Evolutionary conservation across 1,140 invertebrate genomes (phyloP), one percentile per base, ranked within the genome.

Genomic region (roundworm (Caenorhabditis elegans)): DNA sequence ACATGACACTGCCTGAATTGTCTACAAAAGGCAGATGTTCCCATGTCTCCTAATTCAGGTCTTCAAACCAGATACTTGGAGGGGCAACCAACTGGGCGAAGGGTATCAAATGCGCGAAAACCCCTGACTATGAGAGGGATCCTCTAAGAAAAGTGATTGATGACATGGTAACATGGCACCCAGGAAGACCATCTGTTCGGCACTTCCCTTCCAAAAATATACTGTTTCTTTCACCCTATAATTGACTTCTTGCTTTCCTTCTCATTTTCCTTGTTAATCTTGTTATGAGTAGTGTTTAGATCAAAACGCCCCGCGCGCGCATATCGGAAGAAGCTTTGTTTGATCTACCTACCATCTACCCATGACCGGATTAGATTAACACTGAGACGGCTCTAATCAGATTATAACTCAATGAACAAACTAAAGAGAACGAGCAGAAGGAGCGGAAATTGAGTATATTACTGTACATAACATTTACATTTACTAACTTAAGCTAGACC

Each of bases 21-120:
- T 70, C 34, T 39, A 70, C 60, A 70, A 70, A 70, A 70, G 60
- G 60, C 60, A 70, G 60, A 70, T 70, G 60, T 70, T 70, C 34
- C 55, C 3, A 8, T 28, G 5, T 28, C 31, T 31, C 39, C 39
- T 70, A 70, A 70, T 70, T 70, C 43, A 70, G 60, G 13, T 26
- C 34, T 70, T 70, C 60, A 19, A 70, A 19, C 60, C 34, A 17
- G n/a, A 36, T 36, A 39, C 31, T 39, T 70, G n/a, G 60, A 2
- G 24, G 6, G 11, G 60, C 6, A 39, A 24, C 39, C n/a, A n/a
- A n/a, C n/a, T n/a, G n/a, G n/a, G 28, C 6, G 53, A 70, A 70
- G 60, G 60, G 60, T 70, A 70, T 70, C 60, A 70, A 70, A 70
- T 70, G 60, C 60, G 60, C 60, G 60, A 70, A 70, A 70, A 70